Conservation (phyloP, 2,797 vertebrate genomes). For the Nannoperca obscura region DNA sequence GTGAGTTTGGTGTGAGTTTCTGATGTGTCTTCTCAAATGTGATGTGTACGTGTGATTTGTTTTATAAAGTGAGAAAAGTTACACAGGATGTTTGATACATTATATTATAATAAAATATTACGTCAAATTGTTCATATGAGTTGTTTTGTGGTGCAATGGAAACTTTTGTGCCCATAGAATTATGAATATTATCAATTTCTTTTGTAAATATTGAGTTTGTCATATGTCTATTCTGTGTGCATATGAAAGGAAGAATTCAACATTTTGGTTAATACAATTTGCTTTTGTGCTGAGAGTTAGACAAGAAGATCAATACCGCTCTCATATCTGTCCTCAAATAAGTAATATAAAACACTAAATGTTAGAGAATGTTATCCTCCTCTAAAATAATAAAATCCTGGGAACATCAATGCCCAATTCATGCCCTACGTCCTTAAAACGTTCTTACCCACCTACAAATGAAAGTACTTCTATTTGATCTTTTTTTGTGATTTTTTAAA, state of each 20-base stretch:
- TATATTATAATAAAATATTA: neutral
- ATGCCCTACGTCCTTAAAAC: no score
- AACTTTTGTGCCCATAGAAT: neutral
- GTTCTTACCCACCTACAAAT: no score
- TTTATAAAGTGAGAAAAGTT: neutral
- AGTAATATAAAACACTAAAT: no score
- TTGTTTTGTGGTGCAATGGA: no score
- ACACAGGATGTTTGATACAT: neutral
- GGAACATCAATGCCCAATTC: no score
- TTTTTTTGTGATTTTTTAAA: neutral
- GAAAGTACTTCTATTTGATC: no score
- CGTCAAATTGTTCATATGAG: no score
- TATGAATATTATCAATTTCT: neutral
- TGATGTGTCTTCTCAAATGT: slow-evolving; percentile 1
- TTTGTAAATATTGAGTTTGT: neutral
- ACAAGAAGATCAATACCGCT: neutral
- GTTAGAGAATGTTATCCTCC: no score
- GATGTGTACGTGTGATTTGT: neutral
- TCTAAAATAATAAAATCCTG: no score
- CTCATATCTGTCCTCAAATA: neutral
- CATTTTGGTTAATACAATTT: neutral
- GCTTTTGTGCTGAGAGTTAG: neutral
- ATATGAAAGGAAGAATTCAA: neutral
- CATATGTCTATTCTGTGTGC: neutral
- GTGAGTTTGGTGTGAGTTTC: neutral